These are phyloP conservation scores for Glaucomys volans DNA, from an alignment of 2,113 vertebrate genomes.

Conservation along the genomic window DNA sequence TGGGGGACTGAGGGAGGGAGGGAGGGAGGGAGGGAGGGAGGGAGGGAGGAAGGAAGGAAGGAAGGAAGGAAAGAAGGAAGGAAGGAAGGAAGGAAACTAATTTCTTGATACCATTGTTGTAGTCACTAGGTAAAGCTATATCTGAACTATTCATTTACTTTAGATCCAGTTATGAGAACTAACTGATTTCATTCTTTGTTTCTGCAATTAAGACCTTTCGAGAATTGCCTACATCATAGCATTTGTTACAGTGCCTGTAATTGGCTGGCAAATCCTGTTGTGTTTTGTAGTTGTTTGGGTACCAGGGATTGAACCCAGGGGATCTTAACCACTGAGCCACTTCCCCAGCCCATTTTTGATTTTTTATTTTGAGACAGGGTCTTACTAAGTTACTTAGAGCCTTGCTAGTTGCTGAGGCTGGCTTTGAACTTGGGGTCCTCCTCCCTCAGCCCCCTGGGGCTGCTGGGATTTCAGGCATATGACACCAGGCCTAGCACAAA, in stretches of 20 bases:
- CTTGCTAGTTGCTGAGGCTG: not conserved
- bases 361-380: not conserved
- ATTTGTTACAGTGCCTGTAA: not conserved
- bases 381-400: not conserved
- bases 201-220: not conserved
- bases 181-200: not conserved
- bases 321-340: no score
- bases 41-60: no score
- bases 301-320: no score
- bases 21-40: no score
- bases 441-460: not conserved
- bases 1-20: no score
- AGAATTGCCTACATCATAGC: not conserved
- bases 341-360: not conserved
- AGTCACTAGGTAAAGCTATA: not conserved
- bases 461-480: no score
- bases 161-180: not conserved
- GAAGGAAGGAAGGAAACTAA: constrained; percentile 1
- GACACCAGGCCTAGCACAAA: not conserved
- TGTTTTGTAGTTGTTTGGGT: no score
- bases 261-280: no score
- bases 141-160: not conserved
- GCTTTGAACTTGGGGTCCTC: not conserved
- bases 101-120: not conserved
- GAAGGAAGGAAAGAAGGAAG: no score